Percentiles rank a stretch among this genome's conserved stretches.
These are phyloP conservation scores for Lophochroa leadbeateri DNA, from an alignment of 2,113 vertebrate genomes.

Conservation along the genomic window DNA sequence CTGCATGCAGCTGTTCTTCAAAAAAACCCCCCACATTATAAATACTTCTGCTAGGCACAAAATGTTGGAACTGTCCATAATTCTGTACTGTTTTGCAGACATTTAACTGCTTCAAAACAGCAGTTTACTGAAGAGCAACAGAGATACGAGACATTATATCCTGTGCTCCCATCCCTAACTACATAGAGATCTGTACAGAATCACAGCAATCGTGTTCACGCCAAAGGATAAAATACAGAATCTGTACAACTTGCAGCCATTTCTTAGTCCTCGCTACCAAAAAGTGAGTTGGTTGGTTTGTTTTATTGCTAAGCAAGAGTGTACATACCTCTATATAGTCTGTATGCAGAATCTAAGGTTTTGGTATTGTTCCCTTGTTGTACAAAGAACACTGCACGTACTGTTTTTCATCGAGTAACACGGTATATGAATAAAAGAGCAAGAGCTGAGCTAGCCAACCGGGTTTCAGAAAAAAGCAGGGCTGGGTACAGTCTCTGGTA, in stretches of 20 bases:
- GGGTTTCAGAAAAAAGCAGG: background rate
- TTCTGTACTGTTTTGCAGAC: constrained; percentile 1
- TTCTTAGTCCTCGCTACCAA: background rate
- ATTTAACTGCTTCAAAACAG: background rate
- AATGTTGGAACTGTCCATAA: background rate
- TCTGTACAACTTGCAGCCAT: background rate
- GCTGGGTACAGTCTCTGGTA: background rate
- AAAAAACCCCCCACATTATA: background rate
- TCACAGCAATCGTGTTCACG: rapidly evolving
- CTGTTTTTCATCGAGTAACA: background rate
- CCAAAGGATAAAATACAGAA: background rate
- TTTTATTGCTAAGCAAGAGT: background rate
- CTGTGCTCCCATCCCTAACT: background rate
- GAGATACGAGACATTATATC: background rate
- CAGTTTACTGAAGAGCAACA: background rate
- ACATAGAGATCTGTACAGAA: background rate
- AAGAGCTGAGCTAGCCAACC: background rate
- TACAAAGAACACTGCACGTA: background rate
- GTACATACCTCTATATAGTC: background rate
- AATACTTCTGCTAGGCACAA: background rate
- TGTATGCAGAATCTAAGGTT: background rate
- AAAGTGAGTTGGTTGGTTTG: background rate
- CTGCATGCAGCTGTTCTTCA: background rate
- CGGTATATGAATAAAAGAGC: background rate
- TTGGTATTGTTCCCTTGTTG: background rate